A percentile compares a stretch with the other conserved stretches of the same genome.
These are phyloP conservation scores for Ellobius talpinus DNA, from an alignment of 2,113 vertebrate genomes.

Conservation along the genomic window DNA sequence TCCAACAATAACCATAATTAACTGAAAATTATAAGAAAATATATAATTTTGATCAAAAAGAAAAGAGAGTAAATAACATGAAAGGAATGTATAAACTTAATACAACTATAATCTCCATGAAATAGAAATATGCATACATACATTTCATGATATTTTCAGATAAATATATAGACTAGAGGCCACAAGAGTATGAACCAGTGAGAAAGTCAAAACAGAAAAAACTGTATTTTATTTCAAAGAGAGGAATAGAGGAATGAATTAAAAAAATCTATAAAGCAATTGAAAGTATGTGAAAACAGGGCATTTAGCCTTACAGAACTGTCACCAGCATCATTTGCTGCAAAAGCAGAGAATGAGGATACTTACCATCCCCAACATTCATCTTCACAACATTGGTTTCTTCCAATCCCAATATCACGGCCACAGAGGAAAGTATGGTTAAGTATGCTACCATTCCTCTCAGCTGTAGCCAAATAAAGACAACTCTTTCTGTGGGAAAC, in stretches of 20 bases:
- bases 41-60: neutral
- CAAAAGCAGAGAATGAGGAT: neutral
- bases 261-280: neutral
- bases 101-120: neutral
- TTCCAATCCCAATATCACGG: neutral
- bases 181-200: neutral
- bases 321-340: neutral
- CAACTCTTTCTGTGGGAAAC: no score
- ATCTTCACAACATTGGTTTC: neutral
- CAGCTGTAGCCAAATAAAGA: neutral
- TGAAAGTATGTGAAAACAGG: neutral
- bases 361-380: neutral
- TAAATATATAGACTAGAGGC: neutral
- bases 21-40: neutral
- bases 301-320: neutral
- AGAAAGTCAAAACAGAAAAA: neutral
- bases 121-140: neutral
- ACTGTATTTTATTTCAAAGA: neutral
- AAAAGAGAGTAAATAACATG: neutral
- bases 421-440: neutral
- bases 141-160: neutral
- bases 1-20: neutral
- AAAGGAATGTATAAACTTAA: neutral
- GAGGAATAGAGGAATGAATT: neutral
- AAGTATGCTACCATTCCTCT: neutral